Evolutionary conservation across 2,797 vertebrate species (phyloP), one percentile per base, ranked within the genome.

Genomic region (Acanthornis magna): DNA sequence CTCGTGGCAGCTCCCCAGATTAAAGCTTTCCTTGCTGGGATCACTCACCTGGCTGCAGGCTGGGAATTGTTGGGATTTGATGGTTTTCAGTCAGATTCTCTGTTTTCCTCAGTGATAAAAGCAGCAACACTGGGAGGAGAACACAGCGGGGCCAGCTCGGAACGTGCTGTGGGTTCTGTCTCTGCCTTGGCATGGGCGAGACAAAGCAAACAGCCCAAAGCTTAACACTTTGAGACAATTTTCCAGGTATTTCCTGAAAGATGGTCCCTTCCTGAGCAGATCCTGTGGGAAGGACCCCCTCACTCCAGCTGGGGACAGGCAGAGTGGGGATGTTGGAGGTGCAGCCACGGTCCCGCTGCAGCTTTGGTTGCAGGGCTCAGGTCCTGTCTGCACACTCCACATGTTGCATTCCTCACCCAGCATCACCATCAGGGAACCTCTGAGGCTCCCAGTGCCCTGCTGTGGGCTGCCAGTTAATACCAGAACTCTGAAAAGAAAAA

Each of bases 111-210:
- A 12, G 75, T 16, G 51, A 29, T 47, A 43, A 21, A 66, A 71
- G 21, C 22, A 17, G 16, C 26, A 21, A 30, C 30, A 22, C 5
- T 6, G 36, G 43, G 10, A 53, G 61, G 7, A 61, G 76, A 38
- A 40, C 11, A 27, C 40, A 43, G 4, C 0, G 3, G 15, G 10
- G 5, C 34, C 0, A 0, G 25, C 34, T 79, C 4, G 6, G 51
- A 81, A 30, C 12, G 6, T 0, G 0, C 27, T 2, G 0, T 8
- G 2, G 4, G 2, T 27, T 8, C 8, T 47, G 19, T 3, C 38
- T 73, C 61, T 54, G 70, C 40, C 45, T 55, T 15, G 50, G 50
- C 17, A 10, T 16, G 40, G 40, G 27, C 48, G 16, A 87, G n/a
- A n/a, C 45, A 68, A 47, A 78, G 30, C 81, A 51, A 82, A 30